Conservation (phyloP, 2,797 vertebrate species). For the Falco peregrinus region DNA sequence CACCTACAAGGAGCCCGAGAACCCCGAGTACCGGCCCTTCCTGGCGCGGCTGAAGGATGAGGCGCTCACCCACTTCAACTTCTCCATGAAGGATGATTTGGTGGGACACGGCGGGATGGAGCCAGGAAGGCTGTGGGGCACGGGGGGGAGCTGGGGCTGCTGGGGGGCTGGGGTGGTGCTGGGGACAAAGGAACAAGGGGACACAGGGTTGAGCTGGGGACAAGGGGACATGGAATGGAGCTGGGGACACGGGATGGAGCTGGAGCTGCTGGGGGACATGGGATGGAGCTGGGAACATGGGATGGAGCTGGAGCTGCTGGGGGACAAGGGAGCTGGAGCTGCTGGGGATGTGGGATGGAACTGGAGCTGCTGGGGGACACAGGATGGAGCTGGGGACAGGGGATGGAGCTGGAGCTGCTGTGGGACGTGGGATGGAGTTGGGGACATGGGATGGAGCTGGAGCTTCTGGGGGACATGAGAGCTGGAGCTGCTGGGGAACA, state of each 20-base stretch:
- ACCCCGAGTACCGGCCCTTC: constrained; percentile 85
- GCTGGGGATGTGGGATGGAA: neutral
- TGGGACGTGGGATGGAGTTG: no score
- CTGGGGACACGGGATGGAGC: neutral
- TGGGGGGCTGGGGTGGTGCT: neutral
- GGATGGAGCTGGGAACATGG: neutral
- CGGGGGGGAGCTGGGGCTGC: neutral
- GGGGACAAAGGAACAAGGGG: no score
- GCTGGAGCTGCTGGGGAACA: no score
- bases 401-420: neutral
- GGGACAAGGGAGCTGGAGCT: neutral
- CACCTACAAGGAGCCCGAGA: constrained; percentile 89
- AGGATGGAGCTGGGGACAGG: neutral
- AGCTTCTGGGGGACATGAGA: no score
- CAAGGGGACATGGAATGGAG: neutral
- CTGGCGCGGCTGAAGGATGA: constrained; percentile 79
- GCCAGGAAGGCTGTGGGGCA: neutral
- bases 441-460: no score
- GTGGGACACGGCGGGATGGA: constrained; percentile 62
- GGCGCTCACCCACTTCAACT: constrained; percentile 83
- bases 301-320: neutral
- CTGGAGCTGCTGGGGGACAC: no score
- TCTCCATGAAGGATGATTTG: constrained; percentile 86
- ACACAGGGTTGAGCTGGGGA: neutral
- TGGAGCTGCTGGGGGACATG: neutral